Evolutionary conservation across 1,140 invertebrate genomes (phyloP).

Genomic region (Mactra quadrangularis): DNA sequence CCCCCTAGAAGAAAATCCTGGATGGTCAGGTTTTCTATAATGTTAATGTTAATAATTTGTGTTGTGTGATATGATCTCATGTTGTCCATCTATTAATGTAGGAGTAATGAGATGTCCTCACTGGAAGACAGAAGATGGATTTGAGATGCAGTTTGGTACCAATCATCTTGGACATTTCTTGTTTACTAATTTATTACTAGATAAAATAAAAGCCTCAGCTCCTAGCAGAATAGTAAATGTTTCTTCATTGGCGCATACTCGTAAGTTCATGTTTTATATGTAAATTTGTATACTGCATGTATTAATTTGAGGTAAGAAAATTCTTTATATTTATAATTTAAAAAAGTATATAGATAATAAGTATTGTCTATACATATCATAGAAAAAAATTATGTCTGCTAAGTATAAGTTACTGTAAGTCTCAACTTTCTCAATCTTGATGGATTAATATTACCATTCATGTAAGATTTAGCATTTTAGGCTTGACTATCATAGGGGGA

Average conservation of each 20-base stretch:
- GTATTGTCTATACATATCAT: neutral
- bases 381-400: neutral
- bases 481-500: too few species aligned
- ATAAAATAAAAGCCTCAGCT: slow-evolving; percentile 75
- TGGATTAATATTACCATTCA: too few species aligned
- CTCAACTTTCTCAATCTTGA: too few species aligned
- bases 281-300: neutral
- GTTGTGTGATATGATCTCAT: too few species aligned
- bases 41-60: too few species aligned
- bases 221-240: slow-evolving; percentile 76
- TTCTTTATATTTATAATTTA: neutral
- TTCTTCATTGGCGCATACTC: slow-evolving; percentile 24
- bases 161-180: slow-evolving; percentile 78
- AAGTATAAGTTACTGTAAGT: too few species aligned
- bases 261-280: slow-evolving; percentile 1
- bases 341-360: too few species aligned
- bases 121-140: slow-evolving; percentile 62
- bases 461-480: too few species aligned
- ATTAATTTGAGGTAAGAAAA: neutral
- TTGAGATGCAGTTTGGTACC: slow-evolving; percentile 67
- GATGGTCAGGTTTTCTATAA: too few species aligned
- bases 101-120: slow-evolving; percentile 52
- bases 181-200: slow-evolving; percentile 73
- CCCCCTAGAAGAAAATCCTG: too few species aligned
- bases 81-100: too few species aligned